phyloP scores from a whole-genome alignment of 2,888 invertebrate genomes.

The Pinctada fucata region DNA sequence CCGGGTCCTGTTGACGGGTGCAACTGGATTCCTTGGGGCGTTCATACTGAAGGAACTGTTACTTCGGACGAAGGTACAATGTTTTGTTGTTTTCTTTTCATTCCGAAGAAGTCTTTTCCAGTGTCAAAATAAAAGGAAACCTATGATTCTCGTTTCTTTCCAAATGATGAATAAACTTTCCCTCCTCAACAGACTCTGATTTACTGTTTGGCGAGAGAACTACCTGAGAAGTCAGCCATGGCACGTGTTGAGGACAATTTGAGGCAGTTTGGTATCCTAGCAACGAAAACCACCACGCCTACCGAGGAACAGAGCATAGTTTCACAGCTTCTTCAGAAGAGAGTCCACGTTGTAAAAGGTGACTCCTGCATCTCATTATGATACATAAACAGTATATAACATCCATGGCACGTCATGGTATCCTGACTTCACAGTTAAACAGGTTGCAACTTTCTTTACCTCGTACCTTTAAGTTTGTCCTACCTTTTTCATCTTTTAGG shows the following conservation, averaged over 20 bases:
- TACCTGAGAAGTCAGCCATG: constrained; percentile 63
- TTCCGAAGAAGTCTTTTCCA: too few relatives aligned
- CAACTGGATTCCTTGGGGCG: constrained; percentile 76
- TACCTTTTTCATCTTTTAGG: constrained; percentile 55
- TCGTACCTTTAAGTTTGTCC: too few relatives aligned
- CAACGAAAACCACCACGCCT: constrained; percentile 46
- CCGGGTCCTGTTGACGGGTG: constrained; percentile 76
- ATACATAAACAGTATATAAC: too few relatives aligned
- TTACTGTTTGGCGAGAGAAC: constrained; percentile 74
- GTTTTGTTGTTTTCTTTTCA: not conserved
- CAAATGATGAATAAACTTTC: too few relatives aligned
- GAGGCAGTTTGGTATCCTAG: constrained; percentile 70
- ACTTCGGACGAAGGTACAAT: constrained; percentile 67
- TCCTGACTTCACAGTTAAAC: too few relatives aligned
- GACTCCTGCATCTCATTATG: not conserved
- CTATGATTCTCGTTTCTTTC: too few relatives aligned
- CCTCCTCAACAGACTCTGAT: constrained; percentile 65
- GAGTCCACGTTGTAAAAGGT: constrained; percentile 73
- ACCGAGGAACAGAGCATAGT: constrained; percentile 61
- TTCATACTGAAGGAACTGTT: constrained; percentile 75
- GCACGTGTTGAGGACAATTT: constrained; percentile 67
- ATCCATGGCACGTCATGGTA: too few relatives aligned
- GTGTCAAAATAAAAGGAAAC: too few relatives aligned
- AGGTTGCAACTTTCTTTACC: too few relatives aligned
- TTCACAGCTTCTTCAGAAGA: constrained; percentile 57